Evolutionary conservation across 2,113 vertebrate genomes (phyloP).

Genomic region (Sinocyclocheilus maitianheensis): DNA sequence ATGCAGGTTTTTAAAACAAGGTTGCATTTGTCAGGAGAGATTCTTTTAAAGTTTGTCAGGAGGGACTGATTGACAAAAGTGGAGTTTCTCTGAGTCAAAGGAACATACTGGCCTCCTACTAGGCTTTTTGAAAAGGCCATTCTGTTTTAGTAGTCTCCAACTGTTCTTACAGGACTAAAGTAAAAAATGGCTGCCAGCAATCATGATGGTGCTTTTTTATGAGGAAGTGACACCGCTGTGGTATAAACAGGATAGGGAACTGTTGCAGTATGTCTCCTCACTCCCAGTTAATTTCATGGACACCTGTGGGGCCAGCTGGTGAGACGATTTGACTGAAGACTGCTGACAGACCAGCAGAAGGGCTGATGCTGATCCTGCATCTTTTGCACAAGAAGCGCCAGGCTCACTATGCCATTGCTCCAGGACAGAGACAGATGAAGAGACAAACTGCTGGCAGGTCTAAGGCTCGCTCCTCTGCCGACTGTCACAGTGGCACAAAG

Average conservation of each 20-base stretch:
- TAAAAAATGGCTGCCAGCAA: conserved; percentile 60
- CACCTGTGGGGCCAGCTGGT: conserved; percentile 64
- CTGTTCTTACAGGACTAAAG: conserved; percentile 42
- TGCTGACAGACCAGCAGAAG: conserved; percentile 71
- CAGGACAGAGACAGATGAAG: conserved; percentile 65
- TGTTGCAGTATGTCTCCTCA: conserved; percentile 40
- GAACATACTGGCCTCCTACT: conserved; percentile 25
- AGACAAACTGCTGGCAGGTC: conserved; percentile 51
- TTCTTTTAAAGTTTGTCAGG: background rate
- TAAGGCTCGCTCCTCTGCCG: background rate
- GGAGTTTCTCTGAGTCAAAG: conserved; percentile 22
- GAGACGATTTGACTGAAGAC: conserved; percentile 68
- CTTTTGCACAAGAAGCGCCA: conserved; percentile 32
- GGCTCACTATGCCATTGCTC: conserved; percentile 60
- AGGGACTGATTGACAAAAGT: conserved; percentile 7
- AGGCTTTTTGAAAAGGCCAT: conserved; percentile 32
- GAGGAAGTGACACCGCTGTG: conserved; percentile 50
- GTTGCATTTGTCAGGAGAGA: background rate
- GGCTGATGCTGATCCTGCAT: conserved; percentile 55
- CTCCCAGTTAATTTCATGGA: conserved; percentile 67
- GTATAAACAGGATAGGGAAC: conserved; percentile 52
- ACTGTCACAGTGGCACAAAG: background rate
- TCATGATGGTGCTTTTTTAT: conserved; percentile 55
- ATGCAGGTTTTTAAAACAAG: background rate
- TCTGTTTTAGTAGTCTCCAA: conserved; percentile 44